Evolutionary conservation across 2,888 invertebrate species (phyloP), one percentile per base, ranked within the genome.

Genomic region (Ormyrus nitidulus): DNA sequence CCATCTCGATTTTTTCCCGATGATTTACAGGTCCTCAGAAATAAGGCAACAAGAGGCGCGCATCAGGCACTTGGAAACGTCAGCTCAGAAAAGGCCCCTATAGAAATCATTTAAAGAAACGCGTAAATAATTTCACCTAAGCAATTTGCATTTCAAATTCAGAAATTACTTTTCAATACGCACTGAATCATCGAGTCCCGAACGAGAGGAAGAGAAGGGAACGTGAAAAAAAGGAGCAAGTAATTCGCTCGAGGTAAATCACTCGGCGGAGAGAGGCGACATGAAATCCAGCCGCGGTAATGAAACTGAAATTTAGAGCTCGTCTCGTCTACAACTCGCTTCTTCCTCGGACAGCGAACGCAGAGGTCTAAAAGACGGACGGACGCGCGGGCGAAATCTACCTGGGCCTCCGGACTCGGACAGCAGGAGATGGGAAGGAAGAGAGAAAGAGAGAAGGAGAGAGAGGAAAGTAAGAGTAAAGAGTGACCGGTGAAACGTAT

Each of bases 241-340:
- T 46, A 62, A 62, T 56, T 53, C 72, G 44, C 46, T 73, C 48
- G 62, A 74, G 66, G 76, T 79, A 81, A 81, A 79, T 79, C 81
- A 79, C 77, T 72, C 69, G 61, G 10, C 53, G 59, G 72, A n/a
- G 34, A 34, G 64, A 13, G 72, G 53, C 61, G 72, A 80, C 75
- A 76, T 68, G 80, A 76, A 68, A 80, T 71, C 62, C 71, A 72
- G 65, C 51, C 66, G 61, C 68, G 75, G 77, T 82, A 82, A 80
- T 82, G 81, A 82, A 82, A 82, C 79, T 82, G 74, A 80, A 82
- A 79, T 82, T 82, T 79, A 80, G 79, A 82, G 77, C 79, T 72
- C 69, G 70, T 51, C 74, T 70, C 77, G 70, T 56, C 76, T 53
- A 66, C 61, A 69, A 71, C 70, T 64, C 46, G 69, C 48, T 66